Evolutionary conservation across 2,888 invertebrate genomes (phyloP), one percentile per base, ranked within the genome.

Genomic region (Pristionchus entomophagus): DNA sequence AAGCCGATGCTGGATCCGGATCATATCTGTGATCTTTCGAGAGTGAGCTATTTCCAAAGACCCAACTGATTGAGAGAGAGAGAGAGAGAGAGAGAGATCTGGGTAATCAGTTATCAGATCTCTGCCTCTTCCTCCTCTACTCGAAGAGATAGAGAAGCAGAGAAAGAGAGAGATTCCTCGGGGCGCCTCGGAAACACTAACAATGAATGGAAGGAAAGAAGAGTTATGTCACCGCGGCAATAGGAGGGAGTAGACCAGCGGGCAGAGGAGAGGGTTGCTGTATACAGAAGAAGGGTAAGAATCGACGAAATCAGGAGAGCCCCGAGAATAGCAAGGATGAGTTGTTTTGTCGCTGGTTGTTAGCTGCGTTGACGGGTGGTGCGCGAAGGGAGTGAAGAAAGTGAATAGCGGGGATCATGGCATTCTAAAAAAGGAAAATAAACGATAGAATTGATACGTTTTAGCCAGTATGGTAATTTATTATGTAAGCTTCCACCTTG

Each of bases 141-240:
- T 73, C 73, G 19, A 2, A 14, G 65, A 69, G 65, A 65, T 14
- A 29, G 65, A 45, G 41, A 19, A 45, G 35, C 69, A 69, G 73
- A 26, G 26, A 38, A 4, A 22, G 8, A 62, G 73, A 73, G 38
- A 73, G 73, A 35, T 65, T 22, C 8, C 65, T 65, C 65, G 35
- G 19, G 65, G 65, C 14, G n/a, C n/a, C 35, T 35, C 65, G 65
- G 65, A 65, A 65, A 65, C 65, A 65, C 65, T 65, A 65, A 65
- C 65, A 65, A 65, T 35, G 65, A 45, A 73, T 35, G 65, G 29
- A 59, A 69, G 22, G 65, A 38, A 73, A 69, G 69, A 69, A n/a
- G 35, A 35, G 65, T 35, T 38, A 19, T 65, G 65, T 65, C 65
- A 65, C 65, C 65, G 65, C 35, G 65, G 17, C 65, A 65, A 19